Base-by-base conservation (phyloP, 2,113 vertebrate species). In the Ciconia stormi region DNA sequence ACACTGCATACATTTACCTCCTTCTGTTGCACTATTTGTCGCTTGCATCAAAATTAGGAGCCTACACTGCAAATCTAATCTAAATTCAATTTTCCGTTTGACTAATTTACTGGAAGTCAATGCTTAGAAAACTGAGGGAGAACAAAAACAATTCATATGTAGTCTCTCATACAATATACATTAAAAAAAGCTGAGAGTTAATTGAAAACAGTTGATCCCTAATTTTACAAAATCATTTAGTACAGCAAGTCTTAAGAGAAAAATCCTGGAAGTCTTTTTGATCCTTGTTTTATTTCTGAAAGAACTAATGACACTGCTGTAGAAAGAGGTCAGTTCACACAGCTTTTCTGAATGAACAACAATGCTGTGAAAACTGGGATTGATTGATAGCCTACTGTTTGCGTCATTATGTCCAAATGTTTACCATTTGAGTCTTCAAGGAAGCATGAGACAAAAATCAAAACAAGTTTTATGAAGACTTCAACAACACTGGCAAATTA, bases 301-400 rank as follows among this genome's bases (percentile, higher is more conserved):
- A 88, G 87, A 95, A 97, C 84, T 96, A 97, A 95, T 94, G 95
- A 96, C 96, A 95, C 50, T 94, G 91, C 81, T 94, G 88, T 42
- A 95, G 95, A 97, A 90, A 95, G 95, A 83, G 96, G 97, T 97
- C 94, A 97, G 91, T 97, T 97, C 97, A 97, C 71, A 96, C 93
- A 97, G 96, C 93, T 97, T 97, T 97, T 95, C 96, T 97, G 97
- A 97, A 97, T 97, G 97, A 97, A 91, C 94, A 97, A 97, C 96
- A 97, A 97, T 97, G 84, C 96, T 97, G 97, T 95, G 96, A 95
- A 97, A 95, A 97, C 84, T 88, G 94, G 93, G 67, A 91, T 34
- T 96, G 97, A 95, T 95, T 95, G 97, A 97, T 97, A 93, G 93
- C 95, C 95, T 96, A 97, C 96, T 94, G 95, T 97, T 97, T 97